These are phyloP conservation scores for Drosophila bocqueti DNA, from an alignment of 1,140 invertebrate genomes.

Conservation along the genomic window DNA sequence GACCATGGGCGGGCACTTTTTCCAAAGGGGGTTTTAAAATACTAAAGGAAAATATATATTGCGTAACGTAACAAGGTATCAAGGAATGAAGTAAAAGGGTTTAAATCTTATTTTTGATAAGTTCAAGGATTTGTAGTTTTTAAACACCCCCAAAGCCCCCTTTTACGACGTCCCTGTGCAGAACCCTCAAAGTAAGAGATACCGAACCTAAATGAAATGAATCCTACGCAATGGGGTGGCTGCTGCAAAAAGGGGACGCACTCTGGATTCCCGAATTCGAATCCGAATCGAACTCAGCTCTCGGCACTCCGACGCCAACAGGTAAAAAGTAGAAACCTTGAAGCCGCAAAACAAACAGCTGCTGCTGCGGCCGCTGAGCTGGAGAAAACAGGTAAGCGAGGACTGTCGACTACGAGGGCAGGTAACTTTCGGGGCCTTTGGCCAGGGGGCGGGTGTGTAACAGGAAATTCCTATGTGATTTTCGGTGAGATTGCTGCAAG, in stretches of 20 bases:
- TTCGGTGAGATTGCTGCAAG: slow-evolving; percentile 71
- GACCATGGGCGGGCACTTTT: neutral
- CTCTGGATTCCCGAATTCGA: slow-evolving; percentile 26
- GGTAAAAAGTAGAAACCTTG: slow-evolving; percentile 80
- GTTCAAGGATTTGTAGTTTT: neutral
- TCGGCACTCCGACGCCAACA: slow-evolving; percentile 57
- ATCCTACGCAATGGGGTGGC: slow-evolving; percentile 82
- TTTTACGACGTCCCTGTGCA: neutral
- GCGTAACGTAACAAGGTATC: too few relatives aligned
- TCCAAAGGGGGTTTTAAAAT: neutral
- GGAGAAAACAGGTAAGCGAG: slow-evolving; percentile 70
- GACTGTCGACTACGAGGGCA: slow-evolving; percentile 39
- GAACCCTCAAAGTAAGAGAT: slow-evolving; percentile 56
- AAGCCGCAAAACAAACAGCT: slow-evolving; percentile 82
- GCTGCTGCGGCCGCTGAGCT: slow-evolving; percentile 40
- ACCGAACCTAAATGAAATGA: slow-evolving; percentile 59
- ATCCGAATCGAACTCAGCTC: slow-evolving; percentile 34
- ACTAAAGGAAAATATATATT: neutral
- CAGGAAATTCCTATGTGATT: slow-evolving; percentile 84
- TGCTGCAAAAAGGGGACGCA: slow-evolving; percentile 64
- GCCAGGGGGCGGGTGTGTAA: slow-evolving; percentile 61
- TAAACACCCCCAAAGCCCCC: neutral
- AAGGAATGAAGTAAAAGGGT: neutral
- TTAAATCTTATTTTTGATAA: neutral
- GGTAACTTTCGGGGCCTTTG: slow-evolving; percentile 57